These are phyloP conservation scores for Chloroceryle amazona DNA, from an alignment of 2,797 vertebrate species.

Conservation along the genomic window DNA sequence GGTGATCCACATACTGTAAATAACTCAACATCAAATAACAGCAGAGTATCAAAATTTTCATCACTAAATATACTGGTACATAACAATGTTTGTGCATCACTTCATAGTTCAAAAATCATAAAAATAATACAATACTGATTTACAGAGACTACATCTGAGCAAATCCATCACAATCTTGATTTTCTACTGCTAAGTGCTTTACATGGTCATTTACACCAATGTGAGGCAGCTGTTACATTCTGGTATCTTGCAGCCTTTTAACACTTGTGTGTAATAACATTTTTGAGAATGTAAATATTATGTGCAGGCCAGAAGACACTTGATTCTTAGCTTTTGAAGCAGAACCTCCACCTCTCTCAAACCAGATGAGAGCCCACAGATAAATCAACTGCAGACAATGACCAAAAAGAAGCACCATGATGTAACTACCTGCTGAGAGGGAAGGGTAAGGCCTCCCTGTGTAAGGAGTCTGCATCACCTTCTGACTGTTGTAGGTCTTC, in stretches of 20 bases:
- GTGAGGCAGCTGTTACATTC: neutral
- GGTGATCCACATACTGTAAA: neutral
- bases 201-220: fast-evolving
- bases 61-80: neutral
- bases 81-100: neutral
- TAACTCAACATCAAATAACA: neutral
- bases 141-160: neutral
- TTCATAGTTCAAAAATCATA: neutral
- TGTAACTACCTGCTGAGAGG: neutral
- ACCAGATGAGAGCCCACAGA: neutral
- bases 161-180: neutral
- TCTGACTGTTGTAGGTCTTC: neutral
- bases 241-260: neutral
- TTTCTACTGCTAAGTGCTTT: neutral
- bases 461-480: neutral
- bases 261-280: neutral
- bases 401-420: neutral
- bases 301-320: neutral
- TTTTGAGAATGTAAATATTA: neutral
- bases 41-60: neutral
- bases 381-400: neutral
- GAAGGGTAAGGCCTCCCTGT: neutral
- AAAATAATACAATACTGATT: neutral
- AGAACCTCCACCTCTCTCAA: neutral
- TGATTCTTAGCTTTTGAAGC: neutral